These are phyloP conservation scores for Palaemon carinicauda DNA, from an alignment of 1,140 invertebrate species.

Conservation along the genomic window DNA sequence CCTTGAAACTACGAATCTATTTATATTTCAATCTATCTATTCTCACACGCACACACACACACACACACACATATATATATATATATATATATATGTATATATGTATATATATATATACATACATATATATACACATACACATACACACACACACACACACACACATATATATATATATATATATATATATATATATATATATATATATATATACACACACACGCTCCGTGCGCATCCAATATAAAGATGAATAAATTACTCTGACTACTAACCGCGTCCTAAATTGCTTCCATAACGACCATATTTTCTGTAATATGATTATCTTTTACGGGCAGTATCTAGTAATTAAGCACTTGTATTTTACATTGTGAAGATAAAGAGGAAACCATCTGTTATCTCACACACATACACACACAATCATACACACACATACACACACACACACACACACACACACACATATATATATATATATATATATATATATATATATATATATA, in stretches of 20 bases:
- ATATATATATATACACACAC: not conserved
- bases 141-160: conserved; percentile 21
- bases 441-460: no score
- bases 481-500: no score
- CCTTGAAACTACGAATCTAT: no score
- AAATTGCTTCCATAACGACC: not conserved
- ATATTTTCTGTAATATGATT: not conserved
- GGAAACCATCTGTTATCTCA: not conserved
- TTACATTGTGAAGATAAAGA: not conserved
- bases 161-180: not conserved
- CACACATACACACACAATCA: not conserved
- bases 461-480: no score
- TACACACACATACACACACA: not conserved
- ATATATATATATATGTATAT: no score
- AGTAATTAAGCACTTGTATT: not conserved
- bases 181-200: not conserved
- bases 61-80: no score
- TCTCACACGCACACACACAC: no score
- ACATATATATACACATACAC: not conserved
- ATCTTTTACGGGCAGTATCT: not conserved
- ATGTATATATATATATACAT: no score
- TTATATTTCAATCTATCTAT: no score
- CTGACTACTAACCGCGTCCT: not conserved
- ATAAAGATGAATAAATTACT: not conserved
- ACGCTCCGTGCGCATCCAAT: not conserved